Conservation (phyloP, 2,888 invertebrate species). For the Rosalia funebris region DNA sequence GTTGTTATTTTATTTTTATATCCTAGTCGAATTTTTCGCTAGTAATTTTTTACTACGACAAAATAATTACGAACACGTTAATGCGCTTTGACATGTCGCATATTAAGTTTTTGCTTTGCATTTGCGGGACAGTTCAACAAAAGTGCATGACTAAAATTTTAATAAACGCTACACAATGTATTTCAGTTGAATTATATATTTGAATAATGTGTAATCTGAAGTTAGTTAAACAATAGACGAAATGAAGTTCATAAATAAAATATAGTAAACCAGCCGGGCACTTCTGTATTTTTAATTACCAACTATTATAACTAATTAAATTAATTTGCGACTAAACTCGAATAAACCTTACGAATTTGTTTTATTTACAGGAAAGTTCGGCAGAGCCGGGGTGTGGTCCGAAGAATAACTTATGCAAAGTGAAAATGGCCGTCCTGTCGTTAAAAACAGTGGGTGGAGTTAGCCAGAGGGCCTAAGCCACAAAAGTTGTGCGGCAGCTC, state of each 20-base stretch:
- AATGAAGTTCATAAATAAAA: slow-evolving; percentile 44
- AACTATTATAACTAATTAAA: slow-evolving; percentile 48
- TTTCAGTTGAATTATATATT: slow-evolving; percentile 24
- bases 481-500: slow-evolving; percentile 64
- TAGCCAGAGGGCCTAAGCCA: slow-evolving; percentile 61
- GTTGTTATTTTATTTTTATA: too few species aligned
- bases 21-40: too few species aligned
- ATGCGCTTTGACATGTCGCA: slow-evolving; percentile 2
- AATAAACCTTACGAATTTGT: slow-evolving; percentile 43
- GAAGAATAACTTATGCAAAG: slow-evolving; percentile 64
- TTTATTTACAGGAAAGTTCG: slow-evolving; percentile 43
- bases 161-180: slow-evolving; percentile 10
- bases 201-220: slow-evolving; percentile 29
- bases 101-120: not conserved
- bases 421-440: slow-evolving; percentile 63
- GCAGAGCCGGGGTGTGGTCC: slow-evolving; percentile 57
- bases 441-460: slow-evolving; percentile 64
- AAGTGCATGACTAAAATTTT: not conserved
- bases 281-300: slow-evolving; percentile 43
- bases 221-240: slow-evolving; percentile 42
- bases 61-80: too few species aligned
- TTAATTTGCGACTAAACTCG: slow-evolving; percentile 48
- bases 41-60: too few species aligned
- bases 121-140: not conserved
- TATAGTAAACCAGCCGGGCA: slow-evolving; percentile 33